Evolutionary conservation across 2,113 vertebrate species (phyloP), one percentile per base, ranked within the genome.

Genomic region (Chaetodon auriga): DNA sequence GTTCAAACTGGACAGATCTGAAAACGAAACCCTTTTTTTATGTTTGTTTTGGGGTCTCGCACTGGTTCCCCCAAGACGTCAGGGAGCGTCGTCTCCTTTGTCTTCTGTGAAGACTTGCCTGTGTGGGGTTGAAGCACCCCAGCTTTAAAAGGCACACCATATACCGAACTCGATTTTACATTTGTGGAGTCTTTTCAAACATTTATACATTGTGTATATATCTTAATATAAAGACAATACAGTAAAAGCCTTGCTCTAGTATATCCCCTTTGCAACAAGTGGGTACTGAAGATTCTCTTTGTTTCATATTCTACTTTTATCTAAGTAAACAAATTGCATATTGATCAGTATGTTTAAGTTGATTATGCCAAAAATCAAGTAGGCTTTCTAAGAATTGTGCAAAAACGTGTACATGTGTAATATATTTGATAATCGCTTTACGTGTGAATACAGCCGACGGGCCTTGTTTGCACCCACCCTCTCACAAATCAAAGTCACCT

Each of bases 91-190:
- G 65, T 83, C 83, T 87, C 85, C 78, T 68, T 86, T 93, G 97
- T 99, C 98, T 99, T 99, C 98, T 96, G 92, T 98, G 98, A 99
- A 99, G 98, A 99, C 96, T 86, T 85, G 93, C 95, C 92, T 90
- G 90, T 83, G 82, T 86, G 85, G 90, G 92, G 89, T 81, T 10
- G 25, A 87, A 77, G 82, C 83, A 82, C 85, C 90, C 87, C 80
- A 77, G 80, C 82, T 90, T 91, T 88, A 82, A 57, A 90, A 62
- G 93, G 93, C 94, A 94, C 93, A 84, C 81, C 79, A 78, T 86
- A 84, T 89, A 91, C 83, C 72, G 89, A 90, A 93, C 93, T 94
- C 78, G 35, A 93, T 95, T 95, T 96, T 95, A 93, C 95, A 95
- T 92, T 91, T 92, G 93, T 94, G 95, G 95, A 96, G 94, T 96